Percentiles rank a stretch among this genome's conserved stretches.
Conservation (phyloP, 2,113 vertebrate genomes). For the Noctilio leporinus region DNA sequence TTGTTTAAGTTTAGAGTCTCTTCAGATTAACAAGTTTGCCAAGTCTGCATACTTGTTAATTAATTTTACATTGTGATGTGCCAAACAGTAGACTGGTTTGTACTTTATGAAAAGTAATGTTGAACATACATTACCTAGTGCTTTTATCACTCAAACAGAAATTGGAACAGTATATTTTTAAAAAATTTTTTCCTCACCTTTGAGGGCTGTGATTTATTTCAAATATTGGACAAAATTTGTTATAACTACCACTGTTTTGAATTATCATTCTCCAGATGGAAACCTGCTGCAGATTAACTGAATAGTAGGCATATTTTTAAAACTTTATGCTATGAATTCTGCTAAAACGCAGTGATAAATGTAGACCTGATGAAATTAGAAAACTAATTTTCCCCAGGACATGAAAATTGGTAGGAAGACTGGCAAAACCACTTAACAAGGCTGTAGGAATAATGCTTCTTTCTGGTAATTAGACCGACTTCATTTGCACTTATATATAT, state of each 20-base stretch:
- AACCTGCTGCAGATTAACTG: not conserved
- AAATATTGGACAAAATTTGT: not conserved
- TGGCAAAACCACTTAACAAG: not conserved
- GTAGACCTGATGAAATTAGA: not conserved
- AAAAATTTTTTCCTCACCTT: not conserved
- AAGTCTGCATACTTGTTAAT: slow-evolving; percentile 5
- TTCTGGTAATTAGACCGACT: not conserved
- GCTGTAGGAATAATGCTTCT: not conserved
- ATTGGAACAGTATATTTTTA: not conserved
- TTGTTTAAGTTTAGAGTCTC: not conserved
- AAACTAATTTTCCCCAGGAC: not conserved
- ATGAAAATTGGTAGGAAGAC: not conserved
- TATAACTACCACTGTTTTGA: not conserved
- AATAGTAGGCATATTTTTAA: not conserved
- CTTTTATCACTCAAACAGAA: not conserved
- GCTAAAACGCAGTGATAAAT: not conserved
- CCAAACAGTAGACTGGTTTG: not conserved
- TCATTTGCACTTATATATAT: slow-evolving; percentile 14
- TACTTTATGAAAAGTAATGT: slow-evolving; percentile 21
- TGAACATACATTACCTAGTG: not conserved
- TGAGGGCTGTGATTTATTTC: not conserved
- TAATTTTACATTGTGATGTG: not conserved
- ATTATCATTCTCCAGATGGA: not conserved
- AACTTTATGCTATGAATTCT: not conserved
- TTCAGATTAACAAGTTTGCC: slow-evolving; percentile 1